Conservation (phyloP, 2,888 invertebrate genomes). For the Apamea sordens region DNA sequence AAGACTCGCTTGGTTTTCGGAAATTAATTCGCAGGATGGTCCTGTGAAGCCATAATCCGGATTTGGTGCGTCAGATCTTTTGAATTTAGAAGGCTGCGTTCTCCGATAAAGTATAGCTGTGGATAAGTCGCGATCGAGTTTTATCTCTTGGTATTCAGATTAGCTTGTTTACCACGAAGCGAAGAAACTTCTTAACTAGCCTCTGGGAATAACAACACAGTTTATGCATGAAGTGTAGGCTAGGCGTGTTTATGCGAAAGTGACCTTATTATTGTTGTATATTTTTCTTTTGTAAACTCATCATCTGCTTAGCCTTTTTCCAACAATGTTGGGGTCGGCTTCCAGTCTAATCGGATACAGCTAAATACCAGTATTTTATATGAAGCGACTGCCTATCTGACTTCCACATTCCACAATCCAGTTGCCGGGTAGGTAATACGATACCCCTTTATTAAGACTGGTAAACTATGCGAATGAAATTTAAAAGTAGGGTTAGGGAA, state of each 20-base stretch:
- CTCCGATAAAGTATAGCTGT: slow-evolving; percentile 16
- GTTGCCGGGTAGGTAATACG: no score
- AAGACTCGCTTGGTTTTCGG: neutral
- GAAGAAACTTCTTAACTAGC: slow-evolving; percentile 34
- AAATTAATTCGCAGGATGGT: slow-evolving; percentile 35
- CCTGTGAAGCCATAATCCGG: slow-evolving; percentile 16
- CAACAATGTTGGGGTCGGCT: no score
- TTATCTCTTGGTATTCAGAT: slow-evolving; percentile 32
- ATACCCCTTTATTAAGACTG: no score
- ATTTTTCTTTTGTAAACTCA: neutral
- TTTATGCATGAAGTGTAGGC: neutral
- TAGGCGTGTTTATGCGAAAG: slow-evolving; percentile 5
- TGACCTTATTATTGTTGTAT: neutral
- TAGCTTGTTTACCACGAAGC: slow-evolving; percentile 28
- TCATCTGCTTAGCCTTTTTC: no score
- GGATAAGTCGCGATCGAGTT: slow-evolving; percentile 10
- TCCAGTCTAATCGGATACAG: no score
- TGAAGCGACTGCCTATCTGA: no score
- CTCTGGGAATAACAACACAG: neutral
- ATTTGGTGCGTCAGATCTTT: slow-evolving; percentile 25
- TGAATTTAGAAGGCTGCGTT: slow-evolving; percentile 30
- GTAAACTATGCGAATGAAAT: neutral
- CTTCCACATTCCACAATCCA: no score
- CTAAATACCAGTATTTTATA: no score
- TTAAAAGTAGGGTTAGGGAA: neutral